Conservation (phyloP, 2,113 vertebrate genomes). For the Oncorhynchus keta region DNA sequence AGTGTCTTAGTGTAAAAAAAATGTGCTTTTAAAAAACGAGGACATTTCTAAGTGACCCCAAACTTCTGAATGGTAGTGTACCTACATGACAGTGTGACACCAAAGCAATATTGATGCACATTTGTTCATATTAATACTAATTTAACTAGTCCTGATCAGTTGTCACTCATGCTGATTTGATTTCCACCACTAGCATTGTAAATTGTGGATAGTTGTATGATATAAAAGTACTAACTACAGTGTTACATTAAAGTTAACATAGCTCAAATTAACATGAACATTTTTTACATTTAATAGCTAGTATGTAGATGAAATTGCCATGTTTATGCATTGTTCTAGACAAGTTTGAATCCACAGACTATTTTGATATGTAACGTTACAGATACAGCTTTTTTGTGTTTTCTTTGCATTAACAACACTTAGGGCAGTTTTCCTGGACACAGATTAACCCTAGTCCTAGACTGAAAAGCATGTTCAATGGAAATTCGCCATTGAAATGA, state of each 20-base stretch:
- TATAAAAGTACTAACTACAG: background rate
- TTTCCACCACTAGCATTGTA: background rate
- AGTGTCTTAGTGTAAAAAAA: too few relatives aligned
- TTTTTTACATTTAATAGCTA: too few relatives aligned
- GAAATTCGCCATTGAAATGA: too few relatives aligned
- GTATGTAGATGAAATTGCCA: constrained; percentile 17
- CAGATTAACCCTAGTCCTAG: too few relatives aligned
- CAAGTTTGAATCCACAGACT: constrained; percentile 6
- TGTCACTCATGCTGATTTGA: background rate
- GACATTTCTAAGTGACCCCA: too few relatives aligned
- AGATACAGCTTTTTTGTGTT: constrained; percentile 36
- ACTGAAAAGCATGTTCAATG: too few relatives aligned
- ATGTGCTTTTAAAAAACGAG: too few relatives aligned
- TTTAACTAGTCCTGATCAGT: background rate
- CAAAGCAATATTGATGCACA: too few relatives aligned
- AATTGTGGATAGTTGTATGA: constrained; percentile 8
- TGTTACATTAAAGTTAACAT: background rate
- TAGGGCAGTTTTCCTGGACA: too few relatives aligned
- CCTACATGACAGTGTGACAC: too few relatives aligned
- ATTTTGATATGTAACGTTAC: constrained; percentile 17
- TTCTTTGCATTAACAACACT: background rate
- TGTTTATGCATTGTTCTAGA: constrained; percentile 17
- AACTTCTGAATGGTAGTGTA: too few relatives aligned
- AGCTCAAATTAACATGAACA: background rate
- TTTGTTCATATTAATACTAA: too few relatives aligned